These are phyloP conservation scores for Adoxophyes honmai DNA, from an alignment of 1,140 invertebrate genomes.

Conservation along the genomic window DNA sequence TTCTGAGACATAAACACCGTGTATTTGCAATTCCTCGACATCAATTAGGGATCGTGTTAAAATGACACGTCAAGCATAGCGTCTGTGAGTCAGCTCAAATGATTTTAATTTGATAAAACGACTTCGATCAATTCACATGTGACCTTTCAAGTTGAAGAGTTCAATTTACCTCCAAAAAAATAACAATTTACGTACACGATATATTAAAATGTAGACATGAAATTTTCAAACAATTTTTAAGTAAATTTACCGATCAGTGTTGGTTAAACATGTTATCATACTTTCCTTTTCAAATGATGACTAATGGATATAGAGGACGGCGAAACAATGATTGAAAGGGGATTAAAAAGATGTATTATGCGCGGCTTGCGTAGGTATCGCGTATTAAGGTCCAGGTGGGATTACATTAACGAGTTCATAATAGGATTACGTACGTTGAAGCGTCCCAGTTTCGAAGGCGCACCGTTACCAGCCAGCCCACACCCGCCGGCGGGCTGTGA, in stretches of 20 bases:
- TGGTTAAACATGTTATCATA: too few species aligned
- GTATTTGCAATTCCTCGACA: not conserved
- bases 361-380: slow-evolving; percentile 6
- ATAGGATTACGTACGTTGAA: slow-evolving; percentile 66
- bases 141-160: not conserved
- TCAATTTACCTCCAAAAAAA: too few species aligned
- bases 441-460: slow-evolving; percentile 54
- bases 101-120: slow-evolving; percentile 20
- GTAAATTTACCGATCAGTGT: too few species aligned
- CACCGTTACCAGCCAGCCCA: slow-evolving; percentile 58
- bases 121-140: slow-evolving; percentile 19
- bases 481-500: slow-evolving; percentile 48
- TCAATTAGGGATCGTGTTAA: too few species aligned
- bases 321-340: slow-evolving; percentile 2
- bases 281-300: slow-evolving; percentile 1
- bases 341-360: slow-evolving; percentile 2
- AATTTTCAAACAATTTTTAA: too few species aligned
- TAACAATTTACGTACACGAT: too few species aligned
- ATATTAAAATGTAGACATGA: too few species aligned
- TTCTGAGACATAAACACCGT: not conserved
- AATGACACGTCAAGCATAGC: too few species aligned
- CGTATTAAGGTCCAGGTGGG: slow-evolving; percentile 38
- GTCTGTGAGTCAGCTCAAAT: too few species aligned
- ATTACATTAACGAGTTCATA: slow-evolving; percentile 71
- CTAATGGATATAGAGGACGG: not conserved